Evolutionary conservation across 2,888 invertebrate genomes (phyloP).

Genomic region (Troides oblongomaculatus): DNA sequence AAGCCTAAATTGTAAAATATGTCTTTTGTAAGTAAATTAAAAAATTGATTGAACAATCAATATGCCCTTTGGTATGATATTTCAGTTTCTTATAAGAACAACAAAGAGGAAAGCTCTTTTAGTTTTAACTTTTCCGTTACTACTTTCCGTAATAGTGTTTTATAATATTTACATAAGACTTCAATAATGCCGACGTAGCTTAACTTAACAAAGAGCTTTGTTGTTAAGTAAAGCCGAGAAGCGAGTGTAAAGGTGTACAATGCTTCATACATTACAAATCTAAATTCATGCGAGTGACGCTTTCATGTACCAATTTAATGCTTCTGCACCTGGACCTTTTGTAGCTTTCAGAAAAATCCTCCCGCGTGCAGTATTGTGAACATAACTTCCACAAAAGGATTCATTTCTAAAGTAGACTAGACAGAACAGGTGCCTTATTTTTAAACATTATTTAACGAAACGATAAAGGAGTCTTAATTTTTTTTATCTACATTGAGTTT

Average conservation of each 20-base stretch:
- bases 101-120: not conserved
- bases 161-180: not conserved
- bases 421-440: not conserved
- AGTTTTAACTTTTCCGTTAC: not conserved
- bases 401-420: slow-evolving; percentile 3
- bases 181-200: not conserved
- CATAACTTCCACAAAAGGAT: not conserved
- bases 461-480: too few relatives aligned
- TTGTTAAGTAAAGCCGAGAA: slow-evolving; percentile 8
- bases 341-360: slow-evolving; percentile 11
- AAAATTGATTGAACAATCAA: too few relatives aligned
- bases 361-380: not conserved
- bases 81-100: not conserved
- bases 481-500: too few relatives aligned
- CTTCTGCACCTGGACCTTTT: slow-evolving; percentile 10
- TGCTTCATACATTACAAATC: slow-evolving; percentile 14
- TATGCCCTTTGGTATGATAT: too few relatives aligned
- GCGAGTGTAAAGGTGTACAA: not conserved
- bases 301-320: slow-evolving; percentile 7
- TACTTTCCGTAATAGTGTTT: not conserved
- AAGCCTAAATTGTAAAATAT: too few relatives aligned
- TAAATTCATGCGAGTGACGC: slow-evolving; percentile 10
- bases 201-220: not conserved
- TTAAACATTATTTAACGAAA: too few relatives aligned
- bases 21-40: too few relatives aligned